Base-by-base conservation (phyloP, 2,888 invertebrate species). In the Scaptodrosophila latifasciaeformis region DNA sequence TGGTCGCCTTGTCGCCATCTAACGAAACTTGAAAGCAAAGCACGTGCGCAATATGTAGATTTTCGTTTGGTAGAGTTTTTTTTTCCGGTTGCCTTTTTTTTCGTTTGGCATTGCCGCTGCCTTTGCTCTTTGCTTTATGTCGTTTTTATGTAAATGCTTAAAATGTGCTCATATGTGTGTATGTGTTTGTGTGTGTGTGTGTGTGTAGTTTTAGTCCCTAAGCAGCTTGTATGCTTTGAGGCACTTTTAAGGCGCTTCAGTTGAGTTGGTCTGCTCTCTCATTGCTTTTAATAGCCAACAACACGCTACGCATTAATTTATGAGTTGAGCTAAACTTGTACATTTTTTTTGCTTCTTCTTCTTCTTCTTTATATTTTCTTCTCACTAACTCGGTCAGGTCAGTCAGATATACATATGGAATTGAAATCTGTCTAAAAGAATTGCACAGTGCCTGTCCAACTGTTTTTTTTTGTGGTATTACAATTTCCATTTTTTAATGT, bases 201-300 rank as follows among this genome's bases (percentile, higher is more conserved):
- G 59, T 49, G 52, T 40, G 53, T 59, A 12, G 43, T 52, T 54
- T 51, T 45, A 47, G 60, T 62, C 56, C 59, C 69, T 75, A 71
- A 71, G 76, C 69, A 71, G 66, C 71, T 59, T 69, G 65, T 66
- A 50, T 54, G 68, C 45, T 49, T 34, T 40, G 35, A 17, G 31
- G 10, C 24, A 46, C 54, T 50, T 66, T 68, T 62, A 78, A 75
- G 75, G 69, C 78, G 72, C 75, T 78, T n/a, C n/a, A n/a, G n/a
- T n/a, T n/a, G n/a, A n/a, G n/a, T n/a, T n/a, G n/a, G n/a, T n/a
- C n/a, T 67, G 57, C 67, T 67, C 71, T 71, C 72, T 72, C 72
- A 72, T 78, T 72, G 78, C 79, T 74, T 74, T 74, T 74, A 74
- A 74, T 74, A 74, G 79, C 76, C 76, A 78, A 75, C 79, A 74